phyloP scores from a whole-genome alignment of 2,888 invertebrate species.

The Drosophila histrio region DNA sequence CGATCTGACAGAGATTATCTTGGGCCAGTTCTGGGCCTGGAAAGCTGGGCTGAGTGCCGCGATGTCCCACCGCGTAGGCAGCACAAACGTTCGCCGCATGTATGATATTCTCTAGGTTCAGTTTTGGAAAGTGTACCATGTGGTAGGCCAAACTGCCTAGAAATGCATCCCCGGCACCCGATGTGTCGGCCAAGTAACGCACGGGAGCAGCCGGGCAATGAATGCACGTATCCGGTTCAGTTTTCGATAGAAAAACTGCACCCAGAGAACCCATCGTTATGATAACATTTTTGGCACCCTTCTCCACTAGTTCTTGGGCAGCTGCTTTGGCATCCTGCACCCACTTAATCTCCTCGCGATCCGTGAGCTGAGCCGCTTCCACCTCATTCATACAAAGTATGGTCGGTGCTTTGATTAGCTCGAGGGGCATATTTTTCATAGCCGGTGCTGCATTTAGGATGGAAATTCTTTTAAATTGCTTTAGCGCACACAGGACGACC shows the following conservation, averaged over 20 bases:
- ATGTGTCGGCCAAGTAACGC: conserved; percentile 90
- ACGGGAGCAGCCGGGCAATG: conserved; percentile 89
- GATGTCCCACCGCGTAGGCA: conserved; percentile 88
- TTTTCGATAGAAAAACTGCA: conserved; percentile 87
- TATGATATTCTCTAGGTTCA: conserved; percentile 88
- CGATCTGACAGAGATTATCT: conserved; percentile 13
- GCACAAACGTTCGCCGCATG: conserved; percentile 91
- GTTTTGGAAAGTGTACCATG: conserved; percentile 87
- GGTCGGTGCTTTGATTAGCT: conserved; percentile 87
- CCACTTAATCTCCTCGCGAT: conserved; percentile 62
- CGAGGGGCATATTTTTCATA: conserved; percentile 86
- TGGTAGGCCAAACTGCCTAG: conserved; percentile 94
- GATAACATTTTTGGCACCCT: conserved; percentile 91
- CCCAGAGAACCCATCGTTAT: conserved; percentile 94
- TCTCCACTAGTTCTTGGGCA: conserved; percentile 86
- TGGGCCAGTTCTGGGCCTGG: conserved; percentile 22
- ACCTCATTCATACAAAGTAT: conserved; percentile 97
- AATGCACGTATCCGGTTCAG: conserved; percentile 83
- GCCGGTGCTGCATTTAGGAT: conserved; percentile 97
- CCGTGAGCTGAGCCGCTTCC: conserved; percentile 90
- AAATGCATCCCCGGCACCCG: conserved; percentile 96
- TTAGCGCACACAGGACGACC: conserved; percentile 88
- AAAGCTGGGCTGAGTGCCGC: conserved; percentile 54
- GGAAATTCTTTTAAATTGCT: conserved; percentile 88
- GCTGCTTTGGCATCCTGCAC: conserved; percentile 87